Evolutionary conservation across 2,113 vertebrate species (phyloP).

Genomic region (Salvator merianae): DNA sequence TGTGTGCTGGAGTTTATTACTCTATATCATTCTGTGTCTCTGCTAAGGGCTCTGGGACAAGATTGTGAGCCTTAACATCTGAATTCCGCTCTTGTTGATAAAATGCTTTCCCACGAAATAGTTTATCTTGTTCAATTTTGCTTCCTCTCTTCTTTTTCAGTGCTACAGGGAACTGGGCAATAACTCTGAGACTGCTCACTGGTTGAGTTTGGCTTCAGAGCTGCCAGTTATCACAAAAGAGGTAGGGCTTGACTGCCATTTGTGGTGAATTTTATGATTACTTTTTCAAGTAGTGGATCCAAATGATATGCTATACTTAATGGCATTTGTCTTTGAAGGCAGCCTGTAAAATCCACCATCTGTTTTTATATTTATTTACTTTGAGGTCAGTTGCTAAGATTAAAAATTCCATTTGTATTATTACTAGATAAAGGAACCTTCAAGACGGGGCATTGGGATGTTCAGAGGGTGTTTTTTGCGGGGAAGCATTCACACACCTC

Average conservation of each 20-base stretch:
- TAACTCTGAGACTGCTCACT: slow-evolving; percentile 75
- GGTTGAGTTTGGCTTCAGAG: slow-evolving; percentile 81
- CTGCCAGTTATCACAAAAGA: slow-evolving; percentile 72
- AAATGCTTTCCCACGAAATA: rapidly evolving
- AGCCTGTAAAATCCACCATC: background rate
- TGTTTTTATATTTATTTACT: background rate
- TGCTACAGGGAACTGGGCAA: slow-evolving; percentile 92
- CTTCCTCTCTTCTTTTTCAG: slow-evolving; percentile 64
- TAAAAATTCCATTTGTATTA: too few species aligned
- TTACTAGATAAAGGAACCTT: too few species aligned
- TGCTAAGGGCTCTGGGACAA: background rate
- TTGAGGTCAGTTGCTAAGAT: too few species aligned
- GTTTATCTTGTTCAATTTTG: background rate
- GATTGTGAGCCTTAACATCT: background rate
- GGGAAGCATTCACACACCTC: too few species aligned
- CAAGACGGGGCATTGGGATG: too few species aligned
- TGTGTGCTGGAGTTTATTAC: background rate
- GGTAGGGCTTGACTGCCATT: slow-evolving; percentile 62
- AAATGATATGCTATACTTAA: background rate
- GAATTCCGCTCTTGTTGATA: background rate
- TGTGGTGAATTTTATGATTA: background rate
- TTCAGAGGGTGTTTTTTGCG: too few species aligned
- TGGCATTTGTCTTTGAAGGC: background rate
- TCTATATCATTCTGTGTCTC: background rate
- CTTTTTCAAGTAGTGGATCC: background rate